These are phyloP conservation scores for Cyanoderma ruficeps DNA, from an alignment of 2,113 vertebrate genomes.

Conservation along the genomic window DNA sequence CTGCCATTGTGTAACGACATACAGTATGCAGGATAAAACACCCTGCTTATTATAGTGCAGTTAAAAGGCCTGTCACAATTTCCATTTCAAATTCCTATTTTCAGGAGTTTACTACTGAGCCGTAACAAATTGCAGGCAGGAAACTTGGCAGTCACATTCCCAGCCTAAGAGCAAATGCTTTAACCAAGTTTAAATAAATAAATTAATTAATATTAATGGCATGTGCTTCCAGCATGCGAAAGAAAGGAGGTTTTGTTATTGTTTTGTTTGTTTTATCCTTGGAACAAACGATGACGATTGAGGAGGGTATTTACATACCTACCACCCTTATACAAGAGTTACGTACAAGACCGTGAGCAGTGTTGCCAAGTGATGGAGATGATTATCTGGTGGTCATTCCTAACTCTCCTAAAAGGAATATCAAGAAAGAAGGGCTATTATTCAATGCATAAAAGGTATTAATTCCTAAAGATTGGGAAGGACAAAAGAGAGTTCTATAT, in stretches of 20 bases:
- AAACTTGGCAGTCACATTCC: conserved; percentile 71
- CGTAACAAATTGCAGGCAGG: conserved; percentile 74
- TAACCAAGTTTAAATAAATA: conserved; percentile 65
- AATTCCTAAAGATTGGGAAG: neutral
- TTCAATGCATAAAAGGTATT: neutral
- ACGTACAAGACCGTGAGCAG: neutral
- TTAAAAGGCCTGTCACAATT: conserved; percentile 74
- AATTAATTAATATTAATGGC: conserved; percentile 74
- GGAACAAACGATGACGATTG: conserved; percentile 38
- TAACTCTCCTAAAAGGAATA: neutral
- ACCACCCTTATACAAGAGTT: neutral
- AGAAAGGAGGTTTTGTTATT: conserved; percentile 51
- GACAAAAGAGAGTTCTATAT: neutral
- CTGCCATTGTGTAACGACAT: conserved; percentile 68
- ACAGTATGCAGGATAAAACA: conserved; percentile 64
- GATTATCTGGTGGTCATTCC: neutral
- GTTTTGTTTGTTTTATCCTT: conserved; percentile 44
- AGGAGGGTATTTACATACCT: conserved; percentile 17
- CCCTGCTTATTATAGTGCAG: conserved; percentile 62
- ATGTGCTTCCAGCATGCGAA: conserved; percentile 56
- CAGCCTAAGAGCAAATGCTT: conserved; percentile 67
- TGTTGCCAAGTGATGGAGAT: neutral
- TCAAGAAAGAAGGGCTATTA: neutral
- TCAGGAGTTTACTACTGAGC: conserved; percentile 70
- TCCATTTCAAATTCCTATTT: conserved; percentile 76